A percentile compares a stretch with the other conserved stretches of the same genome.
Evolutionary conservation across 2,113 vertebrate species (phyloP).

Genomic region (Rostratula benghalensis): DNA sequence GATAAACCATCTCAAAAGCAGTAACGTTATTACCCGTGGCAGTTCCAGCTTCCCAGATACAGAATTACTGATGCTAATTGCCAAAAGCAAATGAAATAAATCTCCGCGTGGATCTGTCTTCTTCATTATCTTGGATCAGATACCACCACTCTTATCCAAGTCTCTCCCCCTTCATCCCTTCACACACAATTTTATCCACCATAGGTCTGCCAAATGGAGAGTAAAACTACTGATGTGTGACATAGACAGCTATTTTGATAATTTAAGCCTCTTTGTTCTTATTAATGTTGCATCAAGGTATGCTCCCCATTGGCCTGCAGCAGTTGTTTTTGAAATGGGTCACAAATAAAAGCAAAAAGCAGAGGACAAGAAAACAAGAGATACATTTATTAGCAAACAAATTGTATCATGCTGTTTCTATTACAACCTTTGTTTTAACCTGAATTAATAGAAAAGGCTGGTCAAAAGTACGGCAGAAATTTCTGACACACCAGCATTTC

Average conservation of each 20-base stretch:
- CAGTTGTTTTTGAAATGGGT: neutral
- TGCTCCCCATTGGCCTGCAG: neutral
- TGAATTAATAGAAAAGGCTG: neutral
- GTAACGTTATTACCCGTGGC: neutral
- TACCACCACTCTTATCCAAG: slow-evolving; percentile 33
- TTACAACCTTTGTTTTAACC: neutral
- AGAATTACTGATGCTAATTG: slow-evolving; percentile 3
- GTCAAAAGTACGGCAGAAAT: neutral
- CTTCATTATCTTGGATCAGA: slow-evolving; percentile 26
- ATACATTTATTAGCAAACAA: neutral
- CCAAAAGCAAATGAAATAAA: slow-evolving; percentile 49
- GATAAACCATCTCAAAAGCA: neutral
- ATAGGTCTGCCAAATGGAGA: slow-evolving; percentile 64
- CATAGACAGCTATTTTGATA: slow-evolving; percentile 27
- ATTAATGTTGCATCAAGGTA: slow-evolving; percentile 63
- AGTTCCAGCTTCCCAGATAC: slow-evolving; percentile 1
- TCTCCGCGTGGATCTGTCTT: neutral
- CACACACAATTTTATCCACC: slow-evolving; percentile 51
- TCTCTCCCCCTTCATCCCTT: slow-evolving; percentile 5
- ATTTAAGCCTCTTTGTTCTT: slow-evolving; percentile 63
- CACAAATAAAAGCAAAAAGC: neutral
- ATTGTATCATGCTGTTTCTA: neutral
- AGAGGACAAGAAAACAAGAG: neutral
- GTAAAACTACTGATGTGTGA: slow-evolving; percentile 66
- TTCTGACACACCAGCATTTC: neutral